phyloP scores from a whole-genome alignment of 2,888 invertebrate genomes.

The Hanleya hanleyi region DNA sequence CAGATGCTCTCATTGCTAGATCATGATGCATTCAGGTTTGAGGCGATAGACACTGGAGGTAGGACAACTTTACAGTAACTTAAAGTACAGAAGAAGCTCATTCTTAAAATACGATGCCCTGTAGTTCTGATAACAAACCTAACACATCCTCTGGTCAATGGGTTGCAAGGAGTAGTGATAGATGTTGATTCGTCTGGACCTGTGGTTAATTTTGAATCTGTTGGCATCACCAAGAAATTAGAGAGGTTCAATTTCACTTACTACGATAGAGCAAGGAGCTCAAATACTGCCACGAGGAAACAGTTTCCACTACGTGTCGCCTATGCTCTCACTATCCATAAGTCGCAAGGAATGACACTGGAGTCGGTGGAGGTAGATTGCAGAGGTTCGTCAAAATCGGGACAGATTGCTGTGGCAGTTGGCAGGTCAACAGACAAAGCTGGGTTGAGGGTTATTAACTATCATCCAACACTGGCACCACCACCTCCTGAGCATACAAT shows the following conservation, averaged over 20 bases:
- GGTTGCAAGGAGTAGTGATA: not conserved
- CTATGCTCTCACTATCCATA: conserved; percentile 11
- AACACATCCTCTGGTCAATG: conserved; percentile 6
- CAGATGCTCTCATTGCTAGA: not conserved
- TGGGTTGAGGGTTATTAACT: conserved; percentile 8
- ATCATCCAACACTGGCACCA: not conserved
- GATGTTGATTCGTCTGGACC: not conserved
- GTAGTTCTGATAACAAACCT: conserved; percentile 13
- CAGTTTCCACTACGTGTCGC: conserved; percentile 13
- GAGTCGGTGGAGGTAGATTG: conserved; percentile 12
- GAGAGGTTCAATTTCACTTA: not conserved
- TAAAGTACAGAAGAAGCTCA: not conserved
- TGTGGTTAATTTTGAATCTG: not conserved
- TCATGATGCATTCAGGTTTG: not conserved
- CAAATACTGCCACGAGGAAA: not conserved
- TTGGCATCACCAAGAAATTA: not conserved
- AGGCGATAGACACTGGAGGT: conserved; percentile 5
- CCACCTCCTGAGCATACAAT: not conserved
- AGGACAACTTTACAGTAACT: not conserved
- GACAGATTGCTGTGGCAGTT: conserved; percentile 18
- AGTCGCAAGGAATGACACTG: conserved; percentile 17
- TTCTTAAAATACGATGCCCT: not conserved
- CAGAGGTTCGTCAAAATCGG: not conserved
- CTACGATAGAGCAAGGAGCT: not conserved
- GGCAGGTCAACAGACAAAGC: not conserved